These are phyloP conservation scores for Geodia barretti DNA, from an alignment of 37 sponge, comb jelly and placozoan genomes.

Conservation along the genomic window DNA sequence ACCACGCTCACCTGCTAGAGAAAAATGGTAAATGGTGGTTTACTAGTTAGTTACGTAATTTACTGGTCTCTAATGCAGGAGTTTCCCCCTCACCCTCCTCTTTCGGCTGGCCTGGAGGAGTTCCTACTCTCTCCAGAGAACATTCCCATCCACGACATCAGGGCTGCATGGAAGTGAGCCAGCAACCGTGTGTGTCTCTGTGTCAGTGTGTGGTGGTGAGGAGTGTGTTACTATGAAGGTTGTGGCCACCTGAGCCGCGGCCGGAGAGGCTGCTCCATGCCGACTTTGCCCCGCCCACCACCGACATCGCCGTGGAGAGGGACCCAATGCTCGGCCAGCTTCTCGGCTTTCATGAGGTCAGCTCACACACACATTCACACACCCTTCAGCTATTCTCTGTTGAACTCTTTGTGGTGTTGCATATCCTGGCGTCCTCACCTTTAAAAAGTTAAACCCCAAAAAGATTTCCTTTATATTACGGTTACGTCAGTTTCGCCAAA, in stretches of 20 bases:
- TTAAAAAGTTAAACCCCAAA: too few species aligned
- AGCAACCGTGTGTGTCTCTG: not conserved
- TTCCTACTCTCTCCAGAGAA: slow-evolving; percentile 54
- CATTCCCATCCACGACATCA: slow-evolving; percentile 55
- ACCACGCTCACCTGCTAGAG: not conserved
- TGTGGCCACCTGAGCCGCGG: slow-evolving; percentile 46
- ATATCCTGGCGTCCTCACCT: too few species aligned
- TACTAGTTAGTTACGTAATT: not conserved
- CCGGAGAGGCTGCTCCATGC: slow-evolving; percentile 27
- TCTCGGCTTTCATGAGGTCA: slow-evolving; percentile 51
- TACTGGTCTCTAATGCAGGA: not conserved
- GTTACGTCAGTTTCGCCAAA: too few species aligned
- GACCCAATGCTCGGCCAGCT: slow-evolving; percentile 42
- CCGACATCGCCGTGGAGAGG: slow-evolving; percentile 37
- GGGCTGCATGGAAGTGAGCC: slow-evolving; percentile 36
- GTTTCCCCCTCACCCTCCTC: slow-evolving; percentile 29
- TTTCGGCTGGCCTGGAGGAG: slow-evolving; percentile 21
- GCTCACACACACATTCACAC: not conserved
- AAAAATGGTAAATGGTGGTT: not conserved
- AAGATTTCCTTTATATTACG: too few species aligned
- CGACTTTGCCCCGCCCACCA: slow-evolving; percentile 17
- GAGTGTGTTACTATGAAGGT: slow-evolving; percentile 19
- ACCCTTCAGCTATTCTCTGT: too few species aligned
- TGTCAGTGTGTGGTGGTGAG: too few species aligned
- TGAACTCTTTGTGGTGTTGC: too few species aligned